A percentile compares a stretch with the other conserved stretches of the same genome.
phyloP scores from a whole-genome alignment of 2,888 invertebrate species.

The Drosophila atripex region DNA sequence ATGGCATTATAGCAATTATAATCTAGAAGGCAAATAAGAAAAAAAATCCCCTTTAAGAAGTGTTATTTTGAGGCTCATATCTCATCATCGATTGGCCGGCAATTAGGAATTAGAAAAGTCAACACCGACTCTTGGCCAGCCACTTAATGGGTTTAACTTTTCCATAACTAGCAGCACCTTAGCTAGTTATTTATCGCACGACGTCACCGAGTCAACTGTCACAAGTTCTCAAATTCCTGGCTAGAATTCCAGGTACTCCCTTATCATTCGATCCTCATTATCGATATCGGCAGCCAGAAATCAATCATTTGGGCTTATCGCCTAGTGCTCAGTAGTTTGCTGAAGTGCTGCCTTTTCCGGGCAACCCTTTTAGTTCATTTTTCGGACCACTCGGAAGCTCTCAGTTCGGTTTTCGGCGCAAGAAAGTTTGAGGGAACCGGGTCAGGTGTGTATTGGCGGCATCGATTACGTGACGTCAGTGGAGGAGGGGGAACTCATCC shows the following conservation, averaged over 20 bases:
- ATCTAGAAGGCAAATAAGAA: not conserved
- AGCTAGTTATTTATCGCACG: not conserved
- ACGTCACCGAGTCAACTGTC: not conserved
- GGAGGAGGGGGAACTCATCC: not conserved
- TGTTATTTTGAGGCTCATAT: not conserved
- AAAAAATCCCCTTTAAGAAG: not conserved
- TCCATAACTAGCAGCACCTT: too few relatives aligned
- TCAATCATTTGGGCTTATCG: not conserved
- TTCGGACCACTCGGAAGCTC: not conserved
- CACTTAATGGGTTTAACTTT: not conserved
- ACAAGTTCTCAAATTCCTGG: not conserved
- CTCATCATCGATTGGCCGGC: not conserved
- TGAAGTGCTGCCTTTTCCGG: too few relatives aligned
- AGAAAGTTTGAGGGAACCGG: constrained; percentile 26
- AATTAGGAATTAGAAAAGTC: not conserved
- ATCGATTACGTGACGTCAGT: constrained; percentile 9
- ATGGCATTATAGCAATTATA: too few relatives aligned
- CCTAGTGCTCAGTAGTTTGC: too few relatives aligned
- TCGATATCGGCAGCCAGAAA: not conserved
- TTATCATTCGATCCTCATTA: not conserved
- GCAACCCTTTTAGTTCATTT: not conserved
- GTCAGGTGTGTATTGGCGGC: constrained; percentile 25
- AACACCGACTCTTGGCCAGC: not conserved
- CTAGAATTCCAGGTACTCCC: not conserved
- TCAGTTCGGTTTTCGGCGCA: not conserved